Evolutionary conservation across 2,888 invertebrate genomes (phyloP), one percentile per base, ranked within the genome.

Genomic region (Chymomyza fuscimana): DNA sequence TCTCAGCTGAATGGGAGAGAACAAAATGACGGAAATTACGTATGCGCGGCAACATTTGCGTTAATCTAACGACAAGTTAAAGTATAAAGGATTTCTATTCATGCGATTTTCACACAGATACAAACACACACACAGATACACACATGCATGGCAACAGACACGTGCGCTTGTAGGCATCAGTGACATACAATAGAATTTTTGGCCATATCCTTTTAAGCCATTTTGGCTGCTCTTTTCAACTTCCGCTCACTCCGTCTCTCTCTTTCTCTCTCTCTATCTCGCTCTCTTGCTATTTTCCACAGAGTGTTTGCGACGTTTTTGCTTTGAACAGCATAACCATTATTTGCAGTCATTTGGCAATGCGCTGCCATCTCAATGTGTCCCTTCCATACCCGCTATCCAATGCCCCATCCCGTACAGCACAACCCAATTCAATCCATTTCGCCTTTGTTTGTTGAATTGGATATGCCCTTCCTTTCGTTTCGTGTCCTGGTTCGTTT

Each of bases 11-110:
- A 32, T 15, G 25, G 29, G 63, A 16, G 25, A 25, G 25, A 5
- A 22, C 54, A 54, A 54, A 54, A 16, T 54, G 25, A 9, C 51
- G 50, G 52, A 32, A 60, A 80, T 86, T 88, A 79, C 64, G 82
- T 88, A 88, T 86, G 85, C 85, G 80, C 78, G 82, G 76, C 82
- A 82, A 86, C 88, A 85, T 86, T 88, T 86, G 85, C 79, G 77
- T 84, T 85, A 85, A 85, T 88, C 87, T 84, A 89, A 87, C 82
- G 89, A 80, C 87, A 82, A 88, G 84, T 78, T 82, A 78, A 80
- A 73, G 81, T 79, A 84, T 79, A 89, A 86, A 86, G 82, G 86
- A 88, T 88, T 86, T 88, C 77, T 72, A 86, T 85, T 80, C 85
- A 81, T 81, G 77, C 70, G 51, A 63, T 69, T 66, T 50, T 29